Conservation (phyloP, 2,113 vertebrate genomes). For the Entelurus aequoreus region DNA sequence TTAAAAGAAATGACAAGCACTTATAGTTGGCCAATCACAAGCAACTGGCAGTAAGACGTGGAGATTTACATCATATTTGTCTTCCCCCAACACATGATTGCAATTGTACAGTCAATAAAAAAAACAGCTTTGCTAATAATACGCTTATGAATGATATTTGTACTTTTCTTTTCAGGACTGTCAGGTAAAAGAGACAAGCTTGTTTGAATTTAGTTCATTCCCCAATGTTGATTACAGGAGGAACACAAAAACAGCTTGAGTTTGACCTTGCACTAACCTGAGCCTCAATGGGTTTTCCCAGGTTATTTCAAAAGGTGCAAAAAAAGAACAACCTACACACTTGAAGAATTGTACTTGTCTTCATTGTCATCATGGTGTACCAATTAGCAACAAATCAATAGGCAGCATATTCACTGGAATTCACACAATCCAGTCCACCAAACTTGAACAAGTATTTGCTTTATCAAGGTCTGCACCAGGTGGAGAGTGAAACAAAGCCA, state of each 20-base stretch:
- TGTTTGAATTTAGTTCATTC: slow-evolving; percentile 33
- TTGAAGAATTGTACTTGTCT: slow-evolving; percentile 17
- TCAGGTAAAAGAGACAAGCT: slow-evolving; percentile 23
- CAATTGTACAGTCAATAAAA: slow-evolving; percentile 57
- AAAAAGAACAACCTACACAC: slow-evolving; percentile 19
- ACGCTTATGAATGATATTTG: slow-evolving; percentile 44
- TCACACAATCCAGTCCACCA: slow-evolving; percentile 23
- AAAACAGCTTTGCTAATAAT: slow-evolving; percentile 48
- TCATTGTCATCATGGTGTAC: slow-evolving; percentile 24
- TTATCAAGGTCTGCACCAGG: slow-evolving; percentile 25
- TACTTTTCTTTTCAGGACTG: slow-evolving; percentile 19
- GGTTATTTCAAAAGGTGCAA: slow-evolving; percentile 29
- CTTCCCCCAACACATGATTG: slow-evolving; percentile 42
- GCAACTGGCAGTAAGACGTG: slow-evolving; percentile 55
- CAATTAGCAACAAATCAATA: slow-evolving; percentile 29
- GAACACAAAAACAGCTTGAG: slow-evolving; percentile 5
- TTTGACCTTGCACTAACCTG: slow-evolving; percentile 21
- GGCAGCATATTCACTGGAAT: slow-evolving; percentile 23
- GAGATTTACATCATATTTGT: slow-evolving; percentile 46
- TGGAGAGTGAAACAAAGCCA: slow-evolving; percentile 29
- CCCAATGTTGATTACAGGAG: slow-evolving; percentile 17
- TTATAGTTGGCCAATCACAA: slow-evolving; percentile 61
- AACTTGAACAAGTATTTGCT: slow-evolving; percentile 7
- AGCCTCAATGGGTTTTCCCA: slow-evolving; percentile 43
- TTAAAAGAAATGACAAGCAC: slow-evolving; percentile 90